Evolutionary conservation across 2,797 vertebrate species (phyloP).

Genomic region (Trichosurus vulpecula): DNA sequence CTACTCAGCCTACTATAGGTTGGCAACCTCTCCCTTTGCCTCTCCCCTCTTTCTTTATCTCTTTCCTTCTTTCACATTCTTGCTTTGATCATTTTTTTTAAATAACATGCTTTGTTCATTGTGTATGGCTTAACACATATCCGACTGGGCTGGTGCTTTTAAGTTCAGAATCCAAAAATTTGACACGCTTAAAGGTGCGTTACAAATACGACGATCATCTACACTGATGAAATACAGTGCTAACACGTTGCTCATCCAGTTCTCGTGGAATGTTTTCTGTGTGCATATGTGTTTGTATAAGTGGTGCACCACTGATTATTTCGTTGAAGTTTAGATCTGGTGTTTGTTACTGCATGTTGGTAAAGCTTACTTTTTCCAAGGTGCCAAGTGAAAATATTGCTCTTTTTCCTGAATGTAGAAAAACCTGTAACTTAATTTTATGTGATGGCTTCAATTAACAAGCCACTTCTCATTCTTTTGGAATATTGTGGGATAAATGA

Average conservation of each 20-base stretch:
- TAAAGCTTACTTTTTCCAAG: constrained; percentile 72
- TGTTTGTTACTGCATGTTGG: constrained; percentile 85
- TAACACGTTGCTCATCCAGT: constrained; percentile 76
- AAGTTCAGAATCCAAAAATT: constrained; percentile 72
- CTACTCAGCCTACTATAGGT: constrained; percentile 99
- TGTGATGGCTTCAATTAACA: constrained; percentile 67
- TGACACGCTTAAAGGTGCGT: constrained; percentile 77
- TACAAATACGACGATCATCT: constrained; percentile 68
- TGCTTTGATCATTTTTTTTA: constrained; percentile 84
- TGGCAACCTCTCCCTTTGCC: constrained; percentile 97
- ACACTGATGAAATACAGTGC: constrained; percentile 78
- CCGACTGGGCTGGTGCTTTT: constrained; percentile 85
- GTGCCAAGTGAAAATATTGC: constrained; percentile 81
- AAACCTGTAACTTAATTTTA: constrained; percentile 47
- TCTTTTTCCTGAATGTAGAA: constrained; percentile 66
- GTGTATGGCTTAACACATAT: constrained; percentile 83
- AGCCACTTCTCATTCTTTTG: constrained; percentile 53
- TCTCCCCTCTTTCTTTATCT: constrained; percentile 80
- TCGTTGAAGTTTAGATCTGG: constrained; percentile 80
- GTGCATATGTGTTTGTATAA: constrained; percentile 77
- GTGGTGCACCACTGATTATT: constrained; percentile 75
- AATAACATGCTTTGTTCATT: constrained; percentile 81
- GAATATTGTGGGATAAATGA: constrained; percentile 58
- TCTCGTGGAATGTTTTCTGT: constrained; percentile 71
- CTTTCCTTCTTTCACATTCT: constrained; percentile 85